Evolutionary conservation across 1,140 invertebrate species (phyloP), one percentile per base, ranked within the genome.

Genomic region (Meloidogyne exigua): DNA sequence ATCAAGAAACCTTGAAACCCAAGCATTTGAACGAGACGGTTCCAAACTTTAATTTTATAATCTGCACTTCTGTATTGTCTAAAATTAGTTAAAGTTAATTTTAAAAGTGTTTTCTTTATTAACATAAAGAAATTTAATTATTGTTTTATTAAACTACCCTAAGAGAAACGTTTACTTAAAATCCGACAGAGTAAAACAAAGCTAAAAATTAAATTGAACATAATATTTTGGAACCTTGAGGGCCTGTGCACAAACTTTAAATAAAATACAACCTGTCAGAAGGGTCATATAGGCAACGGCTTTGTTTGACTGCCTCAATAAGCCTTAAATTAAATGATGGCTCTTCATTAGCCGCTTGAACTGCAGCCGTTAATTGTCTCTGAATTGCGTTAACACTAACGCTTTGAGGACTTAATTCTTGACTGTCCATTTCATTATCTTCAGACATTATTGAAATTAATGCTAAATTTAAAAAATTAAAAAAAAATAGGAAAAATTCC

Each of bases 41-140:
- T 82, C 79, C 79, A 81, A 1, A 81, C 64, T n/a, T 81, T 77
- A n/a, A 82, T 79, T 77, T 81, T 81, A 44, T 79, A 78, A 63
- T 79, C 77, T 21, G 77, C 76, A 44, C 77, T 79, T 25, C 72
- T 2, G 25, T 71, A 73, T 32, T 73, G 72, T 39, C 72, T 73
- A 21, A 23, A 73, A 32, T 32, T 32, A n/a, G n/a, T n/a, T n/a
- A n/a, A n/a, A n/a, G 28, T 32, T 32, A 32, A 32, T 32, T 32
- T 32, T 3, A 32, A 32, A 32, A 32, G 7, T 3, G 7, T 32
- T 3, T 3, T 32, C 28, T 32, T 32, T 7, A 32, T 32, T n/a
- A n/a, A n/a, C n/a, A n/a, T n/a, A n/a, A n/a, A n/a, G 28, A 3
- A 32, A 7, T 32, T 32, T 32, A 32, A 32, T 32, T 32, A 32